These are phyloP conservation scores for Brachyalestes nurse DNA, from an alignment of 2,797 vertebrate genomes.

Conservation along the genomic window DNA sequence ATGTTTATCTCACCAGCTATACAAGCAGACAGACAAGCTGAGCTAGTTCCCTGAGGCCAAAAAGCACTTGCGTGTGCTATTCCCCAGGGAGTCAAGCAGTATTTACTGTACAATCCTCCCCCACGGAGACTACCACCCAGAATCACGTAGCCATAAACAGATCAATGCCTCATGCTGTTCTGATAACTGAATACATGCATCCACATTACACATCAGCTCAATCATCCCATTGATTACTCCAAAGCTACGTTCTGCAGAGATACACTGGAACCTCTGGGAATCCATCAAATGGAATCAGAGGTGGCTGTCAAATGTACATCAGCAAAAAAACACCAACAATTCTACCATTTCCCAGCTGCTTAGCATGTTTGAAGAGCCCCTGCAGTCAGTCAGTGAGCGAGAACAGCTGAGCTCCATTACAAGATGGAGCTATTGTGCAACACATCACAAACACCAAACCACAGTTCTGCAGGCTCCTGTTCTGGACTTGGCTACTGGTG, in stretches of 20 bases:
- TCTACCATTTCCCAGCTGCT: background rate
- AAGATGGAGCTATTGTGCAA: slow-evolving; percentile 38
- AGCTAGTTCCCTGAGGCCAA: slow-evolving; percentile 44
- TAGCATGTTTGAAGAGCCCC: background rate
- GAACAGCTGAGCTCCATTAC: slow-evolving; percentile 28
- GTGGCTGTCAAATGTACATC: background rate
- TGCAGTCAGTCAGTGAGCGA: background rate
- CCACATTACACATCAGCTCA: slow-evolving; percentile 62
- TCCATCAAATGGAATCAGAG: slow-evolving; percentile 37
- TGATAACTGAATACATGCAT: slow-evolving; percentile 72
- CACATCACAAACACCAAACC: slow-evolving; percentile 40
- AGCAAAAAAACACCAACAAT: background rate
- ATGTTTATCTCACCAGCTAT: slow-evolving; percentile 32
- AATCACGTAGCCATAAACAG: slow-evolving; percentile 62
- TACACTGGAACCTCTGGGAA: slow-evolving; percentile 33
- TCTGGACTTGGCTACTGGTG: slow-evolving; percentile 29
- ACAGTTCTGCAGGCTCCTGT: slow-evolving; percentile 35
- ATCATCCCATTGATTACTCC: slow-evolving; percentile 58
- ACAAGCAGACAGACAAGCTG: slow-evolving; percentile 51
- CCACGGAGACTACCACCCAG: slow-evolving; percentile 40
- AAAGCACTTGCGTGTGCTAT: slow-evolving; percentile 48
- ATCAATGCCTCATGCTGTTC: slow-evolving; percentile 68
- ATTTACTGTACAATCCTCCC: slow-evolving; percentile 57
- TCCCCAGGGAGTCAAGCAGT: slow-evolving; percentile 51
- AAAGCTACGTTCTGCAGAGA: slow-evolving; percentile 33